A percentile compares a stretch with the other conserved stretches of the same genome.
Evolutionary conservation across 2,113 vertebrate genomes (phyloP).

Genomic region (Neodontobutis hainanensis): DNA sequence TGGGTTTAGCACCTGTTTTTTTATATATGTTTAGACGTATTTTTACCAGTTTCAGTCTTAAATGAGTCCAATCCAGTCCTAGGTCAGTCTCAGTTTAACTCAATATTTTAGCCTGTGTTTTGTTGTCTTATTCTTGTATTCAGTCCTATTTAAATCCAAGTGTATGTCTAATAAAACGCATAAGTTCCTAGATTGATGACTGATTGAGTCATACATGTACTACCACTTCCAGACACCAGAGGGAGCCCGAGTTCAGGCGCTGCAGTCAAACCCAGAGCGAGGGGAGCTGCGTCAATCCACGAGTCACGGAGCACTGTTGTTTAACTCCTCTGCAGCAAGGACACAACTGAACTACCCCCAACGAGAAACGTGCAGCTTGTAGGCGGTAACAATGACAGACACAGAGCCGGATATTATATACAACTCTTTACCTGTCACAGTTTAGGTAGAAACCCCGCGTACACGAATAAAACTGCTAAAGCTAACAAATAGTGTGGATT

Average conservation of each 20-base stretch:
- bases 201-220: fast-evolving
- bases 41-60: too few relatives aligned
- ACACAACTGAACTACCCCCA: not conserved
- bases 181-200: too few relatives aligned
- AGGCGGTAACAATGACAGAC: not conserved
- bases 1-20: too few relatives aligned
- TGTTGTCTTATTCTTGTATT: too few relatives aligned
- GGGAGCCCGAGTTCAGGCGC: constrained; percentile 13
- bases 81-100: too few relatives aligned
- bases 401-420: not conserved
- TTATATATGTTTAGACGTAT: too few relatives aligned
- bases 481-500: not conserved
- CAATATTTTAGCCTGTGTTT: too few relatives aligned
- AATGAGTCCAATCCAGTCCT: too few relatives aligned
- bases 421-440: fast-evolving
- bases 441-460: not conserved
- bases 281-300: constrained; percentile 36
- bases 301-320: constrained; percentile 50
- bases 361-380: not conserved
- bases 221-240: not conserved
- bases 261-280: not conserved
- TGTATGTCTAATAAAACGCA: too few relatives aligned
- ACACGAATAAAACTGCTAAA: not conserved
- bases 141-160: too few relatives aligned
- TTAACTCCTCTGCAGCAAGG: constrained; percentile 18